A percentile compares a stretch with the other conserved stretches of the same genome.
Conservation (phyloP, 2,797 vertebrate genomes). For the Catharus ustulatus region DNA sequence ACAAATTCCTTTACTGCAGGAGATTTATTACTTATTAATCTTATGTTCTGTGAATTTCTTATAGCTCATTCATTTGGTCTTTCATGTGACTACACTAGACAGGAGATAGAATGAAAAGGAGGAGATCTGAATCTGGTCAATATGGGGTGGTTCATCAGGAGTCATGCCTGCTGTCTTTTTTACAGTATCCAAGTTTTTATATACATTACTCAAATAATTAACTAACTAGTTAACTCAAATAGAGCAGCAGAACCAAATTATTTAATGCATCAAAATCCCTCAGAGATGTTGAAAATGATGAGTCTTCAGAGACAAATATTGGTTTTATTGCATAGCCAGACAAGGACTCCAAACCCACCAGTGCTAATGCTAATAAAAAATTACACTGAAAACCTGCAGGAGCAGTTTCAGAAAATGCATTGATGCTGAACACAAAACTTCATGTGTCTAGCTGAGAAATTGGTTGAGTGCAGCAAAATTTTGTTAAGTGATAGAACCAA, state of each 20-base stretch:
- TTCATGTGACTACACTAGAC: slow-evolving; percentile 23
- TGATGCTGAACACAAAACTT: background rate
- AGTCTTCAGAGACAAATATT: background rate
- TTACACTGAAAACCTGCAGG: background rate
- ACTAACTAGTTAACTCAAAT: slow-evolving; percentile 9
- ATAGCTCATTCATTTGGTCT: slow-evolving; percentile 49
- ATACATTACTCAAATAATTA: background rate
- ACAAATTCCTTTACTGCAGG: slow-evolving; percentile 53
- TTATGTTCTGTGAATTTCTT: slow-evolving; percentile 46
- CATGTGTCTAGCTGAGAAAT: background rate
- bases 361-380: background rate
- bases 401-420: background rate
- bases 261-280: background rate
- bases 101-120: slow-evolving; percentile 11
- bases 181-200: background rate
- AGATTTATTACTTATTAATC: slow-evolving; percentile 66
- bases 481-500: background rate
- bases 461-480: background rate
- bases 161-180: background rate
- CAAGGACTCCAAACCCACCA: background rate
- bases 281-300: background rate
- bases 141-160: background rate
- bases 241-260: background rate
- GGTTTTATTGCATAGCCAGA: background rate
- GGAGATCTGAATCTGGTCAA: slow-evolving; percentile 11